phyloP scores from a whole-genome alignment of 2,797 vertebrate genomes.

The Enteromius argenteus region DNA sequence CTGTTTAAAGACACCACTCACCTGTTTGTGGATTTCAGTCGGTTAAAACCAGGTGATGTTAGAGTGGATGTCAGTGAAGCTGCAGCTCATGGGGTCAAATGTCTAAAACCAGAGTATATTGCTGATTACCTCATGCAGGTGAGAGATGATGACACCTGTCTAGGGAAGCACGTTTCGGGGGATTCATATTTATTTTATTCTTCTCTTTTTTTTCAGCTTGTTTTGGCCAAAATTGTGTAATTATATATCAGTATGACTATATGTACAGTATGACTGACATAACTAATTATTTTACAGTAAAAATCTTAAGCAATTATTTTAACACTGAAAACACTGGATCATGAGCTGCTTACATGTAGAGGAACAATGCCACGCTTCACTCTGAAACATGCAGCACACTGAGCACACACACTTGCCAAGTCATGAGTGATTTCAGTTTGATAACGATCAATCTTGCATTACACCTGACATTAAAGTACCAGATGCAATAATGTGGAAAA shows the following conservation, averaged over 20 bases:
- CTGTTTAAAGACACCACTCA: constrained; percentile 89
- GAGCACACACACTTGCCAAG: background rate
- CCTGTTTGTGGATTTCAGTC: constrained; percentile 92
- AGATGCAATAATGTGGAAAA: background rate
- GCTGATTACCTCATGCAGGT: constrained; percentile 98
- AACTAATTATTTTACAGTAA: background rate
- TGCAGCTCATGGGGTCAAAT: constrained; percentile 82
- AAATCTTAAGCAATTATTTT: background rate
- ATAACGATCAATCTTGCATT: background rate
- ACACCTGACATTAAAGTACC: background rate
- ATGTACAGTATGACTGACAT: too few species aligned
- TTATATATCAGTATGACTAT: background rate
- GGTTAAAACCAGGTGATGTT: constrained; percentile 86
- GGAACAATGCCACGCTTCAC: background rate
- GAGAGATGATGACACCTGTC: constrained; percentile 38
- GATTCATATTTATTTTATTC: background rate
- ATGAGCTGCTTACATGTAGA: too few species aligned
- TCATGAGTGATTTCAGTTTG: background rate
- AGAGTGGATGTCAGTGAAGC: constrained; percentile 84
- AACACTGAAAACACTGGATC: too few species aligned
- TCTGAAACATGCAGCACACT: background rate
- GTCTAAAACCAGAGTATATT: constrained; percentile 94
- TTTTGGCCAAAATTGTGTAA: background rate
- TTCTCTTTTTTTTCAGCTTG: background rate
- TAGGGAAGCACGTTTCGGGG: background rate